phyloP scores from a whole-genome alignment of 2,113 vertebrate species.

The Gasterosteus aculeatus region DNA sequence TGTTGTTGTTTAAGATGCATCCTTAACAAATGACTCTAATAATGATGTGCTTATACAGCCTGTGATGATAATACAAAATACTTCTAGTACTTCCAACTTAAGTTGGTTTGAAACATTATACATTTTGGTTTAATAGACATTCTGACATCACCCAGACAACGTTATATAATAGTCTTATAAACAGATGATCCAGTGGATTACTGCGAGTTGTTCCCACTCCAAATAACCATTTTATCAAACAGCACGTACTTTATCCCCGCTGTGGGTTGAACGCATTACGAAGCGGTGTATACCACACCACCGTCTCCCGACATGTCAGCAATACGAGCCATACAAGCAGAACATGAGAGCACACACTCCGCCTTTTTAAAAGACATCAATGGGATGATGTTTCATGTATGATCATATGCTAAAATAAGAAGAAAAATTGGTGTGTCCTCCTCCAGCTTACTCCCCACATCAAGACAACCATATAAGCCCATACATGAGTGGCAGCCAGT shows the following conservation, averaged over 20 bases:
- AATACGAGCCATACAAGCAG: neutral
- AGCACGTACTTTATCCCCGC: slow-evolving; percentile 15
- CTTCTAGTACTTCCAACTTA: neutral
- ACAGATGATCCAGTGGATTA: slow-evolving; percentile 50
- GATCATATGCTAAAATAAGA: neutral
- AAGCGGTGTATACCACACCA: slow-evolving; percentile 14
- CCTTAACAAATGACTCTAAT: neutral
- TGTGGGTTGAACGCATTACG: slow-evolving; percentile 9
- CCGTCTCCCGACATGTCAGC: neutral
- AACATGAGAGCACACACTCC: neutral
- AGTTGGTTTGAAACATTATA: neutral
- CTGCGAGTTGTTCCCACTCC: slow-evolving; percentile 44
- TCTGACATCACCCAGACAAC: slow-evolving; percentile 25
- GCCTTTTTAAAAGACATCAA: neutral
- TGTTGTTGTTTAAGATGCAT: neutral
- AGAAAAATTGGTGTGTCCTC: slow-evolving; percentile 10
- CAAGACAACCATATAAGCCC: slow-evolving; percentile 92
- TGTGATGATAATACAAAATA: neutral
- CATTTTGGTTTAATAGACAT: slow-evolving; percentile 11
- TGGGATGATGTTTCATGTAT: neutral
- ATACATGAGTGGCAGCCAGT: slow-evolving; percentile 86
- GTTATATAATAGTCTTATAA: slow-evolving; percentile 45
- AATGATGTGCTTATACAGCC: neutral
- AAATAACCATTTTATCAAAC: slow-evolving; percentile 43
- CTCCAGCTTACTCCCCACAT: slow-evolving; percentile 90